These are phyloP conservation scores for Dryadula phaetusa DNA, from an alignment of 2,888 invertebrate species.

Conservation along the genomic window DNA sequence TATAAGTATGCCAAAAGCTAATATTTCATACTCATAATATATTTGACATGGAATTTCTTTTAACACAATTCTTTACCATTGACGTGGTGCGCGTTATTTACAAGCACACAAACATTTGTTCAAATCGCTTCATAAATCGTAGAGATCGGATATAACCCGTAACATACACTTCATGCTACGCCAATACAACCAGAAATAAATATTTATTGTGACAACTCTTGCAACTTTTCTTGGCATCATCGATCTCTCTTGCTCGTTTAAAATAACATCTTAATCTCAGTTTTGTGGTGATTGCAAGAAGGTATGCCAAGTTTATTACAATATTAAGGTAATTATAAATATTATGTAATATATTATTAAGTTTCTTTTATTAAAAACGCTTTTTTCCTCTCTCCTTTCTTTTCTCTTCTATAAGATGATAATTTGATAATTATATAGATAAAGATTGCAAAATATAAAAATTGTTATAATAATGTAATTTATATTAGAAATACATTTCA, in stretches of 20 bases:
- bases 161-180: constrained; percentile 41
- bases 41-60: too few relatives aligned
- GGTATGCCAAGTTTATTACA: not conserved
- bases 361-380: too few relatives aligned
- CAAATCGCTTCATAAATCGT: constrained; percentile 42
- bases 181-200: constrained; percentile 44
- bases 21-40: not conserved
- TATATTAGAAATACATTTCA: too few relatives aligned
- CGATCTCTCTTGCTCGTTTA: constrained; percentile 28
- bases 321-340: constrained; percentile 8
- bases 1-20: not conserved
- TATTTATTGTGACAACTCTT: constrained; percentile 43
- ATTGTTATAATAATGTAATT: too few relatives aligned
- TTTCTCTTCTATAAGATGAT: too few relatives aligned
- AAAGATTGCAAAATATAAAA: too few relatives aligned
- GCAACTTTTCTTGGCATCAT: constrained; percentile 43
- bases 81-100: constrained; percentile 21
- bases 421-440: too few relatives aligned
- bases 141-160: constrained; percentile 40
- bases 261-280: constrained; percentile 26
- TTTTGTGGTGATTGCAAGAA: constrained; percentile 3
- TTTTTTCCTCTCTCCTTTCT: too few relatives aligned
- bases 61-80: not conserved
- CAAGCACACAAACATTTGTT: constrained; percentile 38
- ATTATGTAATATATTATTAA: not conserved